These are phyloP conservation scores for Euzetes globulus DNA, from an alignment of 2,888 invertebrate genomes.

Conservation along the genomic window DNA sequence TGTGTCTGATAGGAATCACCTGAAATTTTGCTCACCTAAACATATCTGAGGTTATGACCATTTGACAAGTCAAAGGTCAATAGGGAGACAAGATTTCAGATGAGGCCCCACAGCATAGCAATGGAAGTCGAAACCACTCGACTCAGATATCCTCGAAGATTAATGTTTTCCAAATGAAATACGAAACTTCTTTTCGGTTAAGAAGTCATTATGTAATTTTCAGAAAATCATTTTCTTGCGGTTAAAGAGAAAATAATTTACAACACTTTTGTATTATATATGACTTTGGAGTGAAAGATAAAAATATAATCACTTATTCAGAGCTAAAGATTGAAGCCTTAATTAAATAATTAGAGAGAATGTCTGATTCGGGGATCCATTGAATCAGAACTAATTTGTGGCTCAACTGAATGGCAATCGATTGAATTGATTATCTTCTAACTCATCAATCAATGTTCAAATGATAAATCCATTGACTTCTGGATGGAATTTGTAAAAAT, in stretches of 20 bases:
- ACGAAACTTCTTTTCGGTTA: background rate
- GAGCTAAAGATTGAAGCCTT: no score
- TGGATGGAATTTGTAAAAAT: background rate
- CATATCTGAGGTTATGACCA: conserved; percentile 5
- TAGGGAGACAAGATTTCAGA: conserved; percentile 27
- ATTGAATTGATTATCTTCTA: background rate
- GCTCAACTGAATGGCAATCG: background rate
- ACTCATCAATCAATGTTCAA: conserved; percentile 13
- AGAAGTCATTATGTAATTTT: background rate
- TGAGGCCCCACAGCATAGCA: background rate
- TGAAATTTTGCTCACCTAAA: conserved; percentile 27
- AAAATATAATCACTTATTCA: background rate
- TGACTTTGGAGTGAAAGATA: background rate
- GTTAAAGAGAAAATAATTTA: conserved; percentile 1
- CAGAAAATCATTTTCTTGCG: background rate
- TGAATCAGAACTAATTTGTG: background rate
- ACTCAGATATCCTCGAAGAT: no score
- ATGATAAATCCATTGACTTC: background rate
- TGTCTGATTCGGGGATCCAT: no score
- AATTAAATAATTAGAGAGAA: no score
- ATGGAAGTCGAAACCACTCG: background rate
- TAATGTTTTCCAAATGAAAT: no score
- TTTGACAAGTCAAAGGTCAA: conserved; percentile 17
- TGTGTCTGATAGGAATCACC: conserved; percentile 15
- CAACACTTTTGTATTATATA: background rate